Base-by-base conservation (phyloP, 1,140 invertebrate species). In the Melipona quadrifasciata region DNA sequence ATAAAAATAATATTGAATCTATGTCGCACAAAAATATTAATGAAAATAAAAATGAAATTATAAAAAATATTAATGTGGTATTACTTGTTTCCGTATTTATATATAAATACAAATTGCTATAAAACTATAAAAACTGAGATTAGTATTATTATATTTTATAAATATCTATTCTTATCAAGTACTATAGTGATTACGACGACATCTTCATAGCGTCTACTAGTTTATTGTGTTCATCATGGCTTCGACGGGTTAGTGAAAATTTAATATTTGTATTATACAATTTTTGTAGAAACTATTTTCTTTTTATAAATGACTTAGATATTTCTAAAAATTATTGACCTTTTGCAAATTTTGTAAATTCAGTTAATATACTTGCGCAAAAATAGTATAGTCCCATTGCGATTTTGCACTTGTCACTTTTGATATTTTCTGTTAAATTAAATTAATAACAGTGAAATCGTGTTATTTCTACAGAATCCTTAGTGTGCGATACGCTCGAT, bases 401-500 rank as follows among this genome's bases (percentile, higher is more conserved):
- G 47, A 51, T 83, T 24, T 27, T 53, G 24, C 51, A 47, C n/a
- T 68, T 75, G 51, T 53, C 61, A 58, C 4, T 74, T 87, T 73
- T 84, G 61, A 80, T 65, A 51, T 82, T 73, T 82, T 14, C 17
- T 31, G 16, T 80, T 47, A n/a, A 67, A 19, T 67, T 67, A 55
- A 80, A 19, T 80, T 27, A 57, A 47, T 67, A 74, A 74, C 51
- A 34, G 17, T 51, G 4, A 24, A 27, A 73, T 72, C 39, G 11
- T 55, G n/a, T 72, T 84, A 24, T 58, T 73, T 57, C 53, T 80
- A 57, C 53, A 93, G 93, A 93, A 83, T 91, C 91, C 68, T 82
- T 89, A 55, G 88, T 90, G 17, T 90, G 91, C 72, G 91, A 93
- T 57, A 93, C 88, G 53, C 92, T 97, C 82, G 96, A 97, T 94